Conservation (phyloP, 1,140 invertebrate genomes). For the Lordiphosa clarofinis region DNA sequence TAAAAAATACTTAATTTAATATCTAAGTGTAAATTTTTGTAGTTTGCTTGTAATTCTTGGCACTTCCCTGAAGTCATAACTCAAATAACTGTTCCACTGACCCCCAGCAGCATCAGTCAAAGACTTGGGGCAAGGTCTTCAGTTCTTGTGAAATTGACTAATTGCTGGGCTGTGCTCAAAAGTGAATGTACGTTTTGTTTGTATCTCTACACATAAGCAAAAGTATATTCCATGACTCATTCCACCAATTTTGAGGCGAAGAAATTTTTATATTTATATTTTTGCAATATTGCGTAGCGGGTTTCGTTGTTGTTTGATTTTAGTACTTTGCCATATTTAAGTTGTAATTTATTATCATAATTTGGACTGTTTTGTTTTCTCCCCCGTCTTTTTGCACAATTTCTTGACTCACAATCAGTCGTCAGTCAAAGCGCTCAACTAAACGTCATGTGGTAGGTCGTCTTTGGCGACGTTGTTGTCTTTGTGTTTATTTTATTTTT, state of each 20-base stretch:
- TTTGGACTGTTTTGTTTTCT: conserved; percentile 16
- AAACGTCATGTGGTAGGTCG: conserved; percentile 62
- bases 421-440: conserved; percentile 15
- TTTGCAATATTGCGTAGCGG: conserved; percentile 34
- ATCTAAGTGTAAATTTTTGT: too few relatives aligned
- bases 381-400: conserved; percentile 29
- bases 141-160: conserved; percentile 48
- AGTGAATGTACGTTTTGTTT: conserved; percentile 5
- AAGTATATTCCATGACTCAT: conserved; percentile 23
- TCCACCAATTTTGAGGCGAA: conserved; percentile 1
- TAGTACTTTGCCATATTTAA: conserved; percentile 16
- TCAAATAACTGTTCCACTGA: too few relatives aligned
- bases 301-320: conserved; percentile 2
- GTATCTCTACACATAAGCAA: conserved; percentile 3
- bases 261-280: conserved; percentile 23
- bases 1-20: too few relatives aligned
- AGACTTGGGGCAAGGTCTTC: conserved; percentile 36
- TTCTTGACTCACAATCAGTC: conserved; percentile 16
- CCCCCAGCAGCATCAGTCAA: conserved; percentile 10
- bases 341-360: conserved; percentile 50
- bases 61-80: too few relatives aligned
- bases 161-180: conserved; percentile 33
- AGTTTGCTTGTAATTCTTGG: too few relatives aligned
- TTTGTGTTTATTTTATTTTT: conserved; percentile 5
- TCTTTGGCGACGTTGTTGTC: conserved; percentile 3